Evolutionary conservation across 1,140 invertebrate species (phyloP).

Genomic region (Nixonia krombeini): DNA sequence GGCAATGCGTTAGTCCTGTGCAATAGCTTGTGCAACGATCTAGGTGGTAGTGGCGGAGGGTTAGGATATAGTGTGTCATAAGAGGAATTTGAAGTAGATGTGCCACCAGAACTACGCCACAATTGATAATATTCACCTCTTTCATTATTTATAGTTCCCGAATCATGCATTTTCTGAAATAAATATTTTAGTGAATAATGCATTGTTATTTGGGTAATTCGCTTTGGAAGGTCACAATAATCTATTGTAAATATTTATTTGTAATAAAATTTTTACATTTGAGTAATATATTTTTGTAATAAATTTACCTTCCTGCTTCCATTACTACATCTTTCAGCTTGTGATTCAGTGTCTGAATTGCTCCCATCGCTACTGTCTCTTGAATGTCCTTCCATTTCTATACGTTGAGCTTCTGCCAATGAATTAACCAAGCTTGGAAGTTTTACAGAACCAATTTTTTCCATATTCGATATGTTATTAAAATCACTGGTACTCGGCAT

Average conservation of each 20-base stretch:
- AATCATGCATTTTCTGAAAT: conserved; percentile 51
- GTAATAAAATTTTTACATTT: neutral
- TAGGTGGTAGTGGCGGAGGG: conserved; percentile 72
- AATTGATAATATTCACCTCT: conserved; percentile 67
- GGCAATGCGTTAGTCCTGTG: conserved; percentile 75
- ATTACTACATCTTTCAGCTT: conserved; percentile 43
- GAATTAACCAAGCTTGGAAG: conserved; percentile 61
- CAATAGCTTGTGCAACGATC: conserved; percentile 74
- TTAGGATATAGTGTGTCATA: conserved; percentile 62
- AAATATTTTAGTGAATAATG: conserved; percentile 7
- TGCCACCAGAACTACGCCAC: conserved; percentile 68
- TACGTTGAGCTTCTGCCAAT: conserved; percentile 54
- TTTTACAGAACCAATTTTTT: conserved; percentile 33
- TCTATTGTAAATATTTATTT: neutral
- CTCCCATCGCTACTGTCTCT: conserved; percentile 64
- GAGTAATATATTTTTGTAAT: neutral
- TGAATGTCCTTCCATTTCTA: conserved; percentile 59
- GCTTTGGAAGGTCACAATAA: neutral
- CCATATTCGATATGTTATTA: conserved; percentile 4
- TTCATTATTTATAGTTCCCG: conserved; percentile 51
- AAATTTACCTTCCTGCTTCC: conserved; percentile 55
- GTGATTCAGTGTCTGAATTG: conserved; percentile 67
- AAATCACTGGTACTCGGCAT: neutral
- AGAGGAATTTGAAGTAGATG: conserved; percentile 52
- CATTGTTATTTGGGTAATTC: conserved; percentile 1